A percentile compares a stretch with the other conserved stretches of the same genome.
Conservation (phyloP, 2,113 vertebrate genomes). For the Eulemur rufifrons region DNA sequence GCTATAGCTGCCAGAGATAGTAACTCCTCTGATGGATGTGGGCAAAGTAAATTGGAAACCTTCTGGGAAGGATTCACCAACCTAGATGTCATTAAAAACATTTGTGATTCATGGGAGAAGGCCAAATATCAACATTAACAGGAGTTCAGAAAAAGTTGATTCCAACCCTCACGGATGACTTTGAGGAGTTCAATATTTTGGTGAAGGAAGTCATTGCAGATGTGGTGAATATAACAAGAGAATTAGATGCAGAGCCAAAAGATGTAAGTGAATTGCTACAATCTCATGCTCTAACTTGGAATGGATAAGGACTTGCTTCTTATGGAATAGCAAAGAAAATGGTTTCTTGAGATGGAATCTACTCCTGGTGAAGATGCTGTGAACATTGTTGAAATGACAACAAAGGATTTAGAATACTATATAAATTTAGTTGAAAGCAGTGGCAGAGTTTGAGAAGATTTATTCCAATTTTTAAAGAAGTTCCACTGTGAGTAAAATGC, state of each 20-base stretch:
- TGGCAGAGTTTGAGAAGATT: background rate
- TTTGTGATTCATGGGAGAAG: too few relatives aligned
- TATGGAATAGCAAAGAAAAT: background rate
- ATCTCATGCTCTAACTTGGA: background rate
- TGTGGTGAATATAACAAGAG: background rate
- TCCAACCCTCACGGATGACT: background rate
- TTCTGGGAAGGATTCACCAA: background rate
- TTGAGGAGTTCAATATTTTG: background rate
- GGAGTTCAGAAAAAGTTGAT: too few relatives aligned
- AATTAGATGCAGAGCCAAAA: background rate
- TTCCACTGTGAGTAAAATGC: background rate
- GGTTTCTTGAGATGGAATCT: background rate
- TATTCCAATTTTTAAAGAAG: background rate
- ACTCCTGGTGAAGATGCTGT: background rate
- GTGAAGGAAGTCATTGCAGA: background rate
- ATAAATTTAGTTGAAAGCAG: background rate
- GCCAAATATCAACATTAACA: too few relatives aligned
- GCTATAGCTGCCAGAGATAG: background rate
- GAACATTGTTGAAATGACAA: background rate
- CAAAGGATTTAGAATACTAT: background rate
- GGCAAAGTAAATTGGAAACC: background rate
- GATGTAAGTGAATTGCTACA: background rate
- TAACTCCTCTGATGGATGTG: background rate
- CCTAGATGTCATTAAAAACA: too few relatives aligned
- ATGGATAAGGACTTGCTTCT: background rate